Percentiles rank a stretch among this genome's conserved stretches.
Conservation (phyloP, 2,797 vertebrate species). For the Falco columbarius region DNA sequence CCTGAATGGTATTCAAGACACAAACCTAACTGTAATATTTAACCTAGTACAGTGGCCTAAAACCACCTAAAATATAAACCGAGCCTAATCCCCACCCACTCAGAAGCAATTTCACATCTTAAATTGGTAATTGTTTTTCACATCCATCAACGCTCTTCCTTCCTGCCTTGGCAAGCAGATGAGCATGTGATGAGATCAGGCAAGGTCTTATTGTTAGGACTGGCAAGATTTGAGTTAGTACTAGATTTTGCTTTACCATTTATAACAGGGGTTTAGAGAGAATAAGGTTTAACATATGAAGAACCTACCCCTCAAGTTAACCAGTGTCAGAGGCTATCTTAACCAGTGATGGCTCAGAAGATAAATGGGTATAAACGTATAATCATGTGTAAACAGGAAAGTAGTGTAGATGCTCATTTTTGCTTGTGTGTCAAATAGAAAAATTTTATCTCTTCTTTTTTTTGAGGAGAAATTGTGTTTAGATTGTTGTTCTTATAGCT, state of each 20-base stretch:
- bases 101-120: background rate
- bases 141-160: background rate
- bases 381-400: background rate
- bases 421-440: background rate
- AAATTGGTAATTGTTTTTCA: background rate
- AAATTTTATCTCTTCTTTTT: background rate
- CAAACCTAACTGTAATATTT: background rate
- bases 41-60: background rate
- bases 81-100: background rate
- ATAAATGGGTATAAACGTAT: background rate
- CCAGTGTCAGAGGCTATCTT: background rate
- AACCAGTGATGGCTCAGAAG: background rate
- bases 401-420: background rate
- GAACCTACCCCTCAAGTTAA: background rate
- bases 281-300: background rate
- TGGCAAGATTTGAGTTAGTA: background rate
- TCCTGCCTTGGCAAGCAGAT: background rate
- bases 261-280: background rate
- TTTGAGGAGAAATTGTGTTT: accelerated
- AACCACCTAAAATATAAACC: background rate
- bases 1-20: background rate
- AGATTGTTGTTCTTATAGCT: background rate
- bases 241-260: background rate
- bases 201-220: background rate
- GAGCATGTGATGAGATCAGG: background rate